Evolutionary conservation across 2,797 vertebrate species (phyloP).

Genomic region (Tympanoctomys barrerae): DNA sequence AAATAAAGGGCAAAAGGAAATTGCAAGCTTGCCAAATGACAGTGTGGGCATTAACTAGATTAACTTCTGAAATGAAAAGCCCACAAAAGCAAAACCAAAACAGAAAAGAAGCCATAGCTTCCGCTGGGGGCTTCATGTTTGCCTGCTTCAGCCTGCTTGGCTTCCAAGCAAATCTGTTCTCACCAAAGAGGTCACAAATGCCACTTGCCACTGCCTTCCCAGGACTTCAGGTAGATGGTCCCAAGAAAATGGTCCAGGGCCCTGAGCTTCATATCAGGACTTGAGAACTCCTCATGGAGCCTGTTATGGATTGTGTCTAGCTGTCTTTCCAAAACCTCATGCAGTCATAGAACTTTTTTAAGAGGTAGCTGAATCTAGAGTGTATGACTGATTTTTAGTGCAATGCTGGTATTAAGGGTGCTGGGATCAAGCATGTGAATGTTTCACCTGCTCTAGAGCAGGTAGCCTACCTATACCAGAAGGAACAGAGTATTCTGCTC

Average conservation of each 20-base stretch:
- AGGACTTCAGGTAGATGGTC: not conserved
- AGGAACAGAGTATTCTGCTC: not conserved
- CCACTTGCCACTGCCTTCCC: not conserved
- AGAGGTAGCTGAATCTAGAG: not conserved
- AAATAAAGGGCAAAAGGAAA: constrained; percentile 89
- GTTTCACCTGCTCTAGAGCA: too few species aligned
- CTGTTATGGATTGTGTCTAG: not conserved
- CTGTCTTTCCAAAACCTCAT: not conserved
- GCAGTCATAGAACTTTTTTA: not conserved
- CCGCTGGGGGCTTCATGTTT: constrained; percentile 58
- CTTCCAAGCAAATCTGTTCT: not conserved
- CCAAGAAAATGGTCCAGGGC: not conserved
- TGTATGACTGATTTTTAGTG: not conserved
- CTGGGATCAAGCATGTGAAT: not conserved
- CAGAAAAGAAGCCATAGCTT: constrained; percentile 72
- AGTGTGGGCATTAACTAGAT: constrained; percentile 86
- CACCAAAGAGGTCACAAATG: not conserved
- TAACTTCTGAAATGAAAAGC: constrained; percentile 84
- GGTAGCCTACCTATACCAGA: not conserved
- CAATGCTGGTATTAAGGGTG: not conserved
- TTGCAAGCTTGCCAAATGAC: constrained; percentile 88
- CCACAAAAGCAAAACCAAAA: constrained; percentile 81
- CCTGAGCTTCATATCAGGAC: not conserved
- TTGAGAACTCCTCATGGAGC: not conserved
- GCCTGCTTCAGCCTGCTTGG: constrained; percentile 63